Evolutionary conservation across 2,888 invertebrate genomes (phyloP).

Genomic region (Lymantria dispar): DNA sequence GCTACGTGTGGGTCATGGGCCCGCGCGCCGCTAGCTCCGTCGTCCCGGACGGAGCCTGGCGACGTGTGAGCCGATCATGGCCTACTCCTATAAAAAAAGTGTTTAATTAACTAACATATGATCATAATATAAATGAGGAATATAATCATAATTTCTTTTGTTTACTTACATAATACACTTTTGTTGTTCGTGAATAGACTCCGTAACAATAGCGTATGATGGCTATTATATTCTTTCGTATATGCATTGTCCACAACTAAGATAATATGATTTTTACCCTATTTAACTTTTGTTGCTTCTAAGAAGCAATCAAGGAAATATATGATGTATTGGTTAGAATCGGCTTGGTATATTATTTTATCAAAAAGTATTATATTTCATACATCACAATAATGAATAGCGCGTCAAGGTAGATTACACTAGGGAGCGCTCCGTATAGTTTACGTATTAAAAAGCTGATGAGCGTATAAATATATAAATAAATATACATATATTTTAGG

Average conservation of each 20-base stretch:
- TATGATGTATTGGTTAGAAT: not conserved
- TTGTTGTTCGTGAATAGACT: conserved; percentile 32
- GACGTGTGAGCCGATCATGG: too few relatives aligned
- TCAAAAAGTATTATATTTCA: not conserved
- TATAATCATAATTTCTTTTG: conserved; percentile 26
- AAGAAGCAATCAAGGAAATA: not conserved
- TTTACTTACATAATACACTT: conserved; percentile 30
- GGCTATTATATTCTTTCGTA: conserved; percentile 24
- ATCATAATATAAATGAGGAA: conserved; percentile 11
- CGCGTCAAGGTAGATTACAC: too few relatives aligned
- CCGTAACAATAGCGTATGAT: conserved; percentile 31
- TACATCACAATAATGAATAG: too few relatives aligned
- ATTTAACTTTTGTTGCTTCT: conserved; percentile 10
- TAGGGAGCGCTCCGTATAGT: too few relatives aligned
- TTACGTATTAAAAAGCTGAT: too few relatives aligned
- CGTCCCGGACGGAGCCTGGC: too few relatives aligned
- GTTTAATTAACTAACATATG: not conserved
- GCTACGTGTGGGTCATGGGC: too few relatives aligned
- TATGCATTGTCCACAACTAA: conserved; percentile 19
- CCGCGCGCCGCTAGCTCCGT: too few relatives aligned
- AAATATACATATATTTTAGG: too few relatives aligned
- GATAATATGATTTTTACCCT: conserved; percentile 14
- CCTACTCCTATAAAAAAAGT: too few relatives aligned
- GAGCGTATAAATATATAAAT: too few relatives aligned
- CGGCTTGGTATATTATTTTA: not conserved